These are phyloP conservation scores for Galagoides demidoff DNA, from an alignment of 2,797 vertebrate genomes.

Conservation along the genomic window DNA sequence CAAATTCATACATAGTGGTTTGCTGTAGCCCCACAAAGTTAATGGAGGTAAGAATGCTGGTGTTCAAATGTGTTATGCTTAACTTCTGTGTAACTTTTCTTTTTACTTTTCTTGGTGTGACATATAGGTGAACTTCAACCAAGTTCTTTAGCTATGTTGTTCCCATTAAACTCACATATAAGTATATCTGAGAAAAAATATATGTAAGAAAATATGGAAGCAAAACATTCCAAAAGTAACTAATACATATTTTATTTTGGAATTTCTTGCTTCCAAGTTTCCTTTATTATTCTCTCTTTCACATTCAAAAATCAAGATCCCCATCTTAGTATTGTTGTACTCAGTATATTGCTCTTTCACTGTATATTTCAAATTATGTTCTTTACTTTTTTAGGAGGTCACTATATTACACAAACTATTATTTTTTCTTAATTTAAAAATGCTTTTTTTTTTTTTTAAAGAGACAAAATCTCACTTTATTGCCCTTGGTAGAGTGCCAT, in stretches of 20 bases:
- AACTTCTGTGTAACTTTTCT: neutral
- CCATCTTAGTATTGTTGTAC: neutral
- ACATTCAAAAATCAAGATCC: conserved; percentile 64
- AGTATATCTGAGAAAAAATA: neutral
- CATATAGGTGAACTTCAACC: neutral
- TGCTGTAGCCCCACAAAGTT: neutral
- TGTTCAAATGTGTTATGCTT: neutral
- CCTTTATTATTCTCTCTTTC: neutral
- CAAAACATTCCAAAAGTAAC: neutral
- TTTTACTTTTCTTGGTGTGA: neutral
- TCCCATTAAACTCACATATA: neutral
- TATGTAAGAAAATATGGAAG: neutral
- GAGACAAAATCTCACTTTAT: too few species aligned
- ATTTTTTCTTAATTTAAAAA: conserved; percentile 43
- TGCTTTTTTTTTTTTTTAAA: neutral
- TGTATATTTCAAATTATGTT: neutral
- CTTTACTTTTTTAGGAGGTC: neutral
- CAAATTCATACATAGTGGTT: conserved; percentile 38
- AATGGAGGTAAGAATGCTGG: neutral
- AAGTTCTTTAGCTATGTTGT: neutral
- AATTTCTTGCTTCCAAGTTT: conserved; percentile 51
- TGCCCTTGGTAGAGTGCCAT: too few species aligned
- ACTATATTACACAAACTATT: neutral
- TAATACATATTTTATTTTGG: conserved; percentile 27
- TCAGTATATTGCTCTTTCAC: neutral